Base-by-base conservation (phyloP, 2,797 vertebrate species). In the Bradypodion ventrale region DNA sequence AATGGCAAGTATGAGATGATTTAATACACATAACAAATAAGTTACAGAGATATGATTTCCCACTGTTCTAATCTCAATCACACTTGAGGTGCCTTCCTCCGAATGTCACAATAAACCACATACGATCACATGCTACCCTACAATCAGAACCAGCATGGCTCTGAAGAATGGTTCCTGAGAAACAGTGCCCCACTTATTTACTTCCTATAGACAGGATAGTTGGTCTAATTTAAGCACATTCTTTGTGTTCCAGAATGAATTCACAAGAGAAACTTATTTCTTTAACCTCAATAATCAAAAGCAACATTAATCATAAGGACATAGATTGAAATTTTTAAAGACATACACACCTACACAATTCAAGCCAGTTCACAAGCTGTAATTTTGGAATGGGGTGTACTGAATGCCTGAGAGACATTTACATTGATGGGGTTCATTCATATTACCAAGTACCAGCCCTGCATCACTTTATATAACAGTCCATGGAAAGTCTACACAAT, bases 1-100 rank as follows among this genome's bases (percentile, higher is more conserved):
- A 21, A 86, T 89, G 94, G 96, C 96, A 75, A 92, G 95, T 95
- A 87, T 65, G 1, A 42, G 83, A 74, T 73, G 79, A 87, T 73
- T 29, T 69, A 78, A 63, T 19, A 3, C 1, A 21, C 23, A 65
- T 49, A 84, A 29, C 15, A 68, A 12, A 29, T 27, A 27, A 13
- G n/a, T 40, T 37, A 69, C 19, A 32, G 76, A 46, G 1, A 23
- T 12, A 35, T 42, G 70, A 63, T 75, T 40, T 25, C 27, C 35
- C 32, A 29, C 25, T 63, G 12, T n/a, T 72, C 15, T 21, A 15
- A 29, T 44, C 46, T 75, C 16, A 74, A 19, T 78, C 49, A 29
- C 27, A 15, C 5, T 27, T 59, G 52, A n/a, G n/a, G 15, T 29
- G 46, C 12, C 9, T 77, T 59, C 42, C 49, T 69, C 35, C 59